phyloP scores from a whole-genome alignment of 2,113 vertebrate species.

The Loxodonta africana region DNA sequence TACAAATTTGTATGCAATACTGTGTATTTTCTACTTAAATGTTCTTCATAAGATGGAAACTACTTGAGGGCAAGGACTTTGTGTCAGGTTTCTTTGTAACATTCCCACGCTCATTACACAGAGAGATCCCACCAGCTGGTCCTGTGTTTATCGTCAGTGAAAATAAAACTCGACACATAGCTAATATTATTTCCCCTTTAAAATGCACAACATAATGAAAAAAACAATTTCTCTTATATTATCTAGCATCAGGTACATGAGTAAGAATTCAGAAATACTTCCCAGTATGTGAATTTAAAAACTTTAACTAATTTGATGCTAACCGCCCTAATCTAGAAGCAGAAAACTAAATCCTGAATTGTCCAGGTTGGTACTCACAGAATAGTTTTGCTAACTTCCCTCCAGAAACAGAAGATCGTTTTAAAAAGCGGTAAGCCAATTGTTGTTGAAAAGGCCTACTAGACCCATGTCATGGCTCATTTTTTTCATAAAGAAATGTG shows the following conservation, averaged over 20 bases:
- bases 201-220: neutral
- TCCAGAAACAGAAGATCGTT: slow-evolving; percentile 22
- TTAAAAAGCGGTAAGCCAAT: neutral
- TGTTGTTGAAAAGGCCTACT: neutral
- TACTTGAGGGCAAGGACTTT: neutral
- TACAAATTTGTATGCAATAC: neutral
- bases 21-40: neutral
- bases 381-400: slow-evolving; percentile 10
- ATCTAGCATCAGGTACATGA: neutral
- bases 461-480: neutral
- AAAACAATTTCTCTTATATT: neutral
- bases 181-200: neutral
- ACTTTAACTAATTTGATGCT: neutral
- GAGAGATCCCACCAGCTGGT: neutral
- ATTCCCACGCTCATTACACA: neutral
- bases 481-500: slow-evolving; percentile 7
- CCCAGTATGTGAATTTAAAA: slow-evolving; percentile 13
- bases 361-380: neutral
- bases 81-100: neutral
- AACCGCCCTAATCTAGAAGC: neutral
- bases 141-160: neutral
- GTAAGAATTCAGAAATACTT: slow-evolving; percentile 2
- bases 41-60: neutral
- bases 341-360: slow-evolving; percentile 37
- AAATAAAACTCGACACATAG: slow-evolving; percentile 9